These are phyloP conservation scores for Coturnix japonica DNA, from an alignment of 2,113 vertebrate species.

Conservation along the genomic window DNA sequence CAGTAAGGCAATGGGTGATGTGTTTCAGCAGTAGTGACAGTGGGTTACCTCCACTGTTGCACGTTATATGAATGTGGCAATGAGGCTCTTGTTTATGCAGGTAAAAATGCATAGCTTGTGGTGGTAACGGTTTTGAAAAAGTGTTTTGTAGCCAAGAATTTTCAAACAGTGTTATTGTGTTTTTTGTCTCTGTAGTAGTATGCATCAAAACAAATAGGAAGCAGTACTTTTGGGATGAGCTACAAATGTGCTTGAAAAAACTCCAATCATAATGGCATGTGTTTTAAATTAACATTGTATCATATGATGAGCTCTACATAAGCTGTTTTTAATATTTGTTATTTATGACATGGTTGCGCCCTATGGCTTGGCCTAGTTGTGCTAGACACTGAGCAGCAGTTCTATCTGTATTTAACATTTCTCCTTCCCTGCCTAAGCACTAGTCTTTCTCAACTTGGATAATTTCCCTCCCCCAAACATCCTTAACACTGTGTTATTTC, in stretches of 20 bases:
- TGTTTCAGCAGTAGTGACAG: too few species aligned
- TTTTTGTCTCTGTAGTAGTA: not conserved
- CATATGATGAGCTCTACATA: not conserved
- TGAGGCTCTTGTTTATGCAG: not conserved
- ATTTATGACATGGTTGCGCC: not conserved
- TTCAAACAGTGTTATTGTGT: not conserved
- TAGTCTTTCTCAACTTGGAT: not conserved
- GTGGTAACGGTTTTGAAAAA: not conserved
- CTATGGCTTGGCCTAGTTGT: not conserved
- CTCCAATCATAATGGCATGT: not conserved
- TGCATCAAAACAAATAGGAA: not conserved
- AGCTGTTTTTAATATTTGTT: not conserved
- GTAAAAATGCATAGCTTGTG: not conserved
- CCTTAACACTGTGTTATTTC: not conserved
- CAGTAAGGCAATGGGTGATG: too few species aligned
- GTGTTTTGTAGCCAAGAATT: not conserved
- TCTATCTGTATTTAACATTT: not conserved
- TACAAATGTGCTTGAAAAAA: not conserved
- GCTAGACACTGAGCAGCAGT: not conserved
- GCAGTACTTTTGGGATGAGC: not conserved
- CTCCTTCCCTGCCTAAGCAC: not conserved
- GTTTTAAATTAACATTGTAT: constrained; percentile 7
- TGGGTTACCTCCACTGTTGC: not conserved
- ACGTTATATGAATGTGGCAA: not conserved
- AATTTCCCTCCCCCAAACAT: not conserved